Base-by-base conservation (phyloP, 2,797 vertebrate genomes). In the Pachyuromys duprasi region DNA sequence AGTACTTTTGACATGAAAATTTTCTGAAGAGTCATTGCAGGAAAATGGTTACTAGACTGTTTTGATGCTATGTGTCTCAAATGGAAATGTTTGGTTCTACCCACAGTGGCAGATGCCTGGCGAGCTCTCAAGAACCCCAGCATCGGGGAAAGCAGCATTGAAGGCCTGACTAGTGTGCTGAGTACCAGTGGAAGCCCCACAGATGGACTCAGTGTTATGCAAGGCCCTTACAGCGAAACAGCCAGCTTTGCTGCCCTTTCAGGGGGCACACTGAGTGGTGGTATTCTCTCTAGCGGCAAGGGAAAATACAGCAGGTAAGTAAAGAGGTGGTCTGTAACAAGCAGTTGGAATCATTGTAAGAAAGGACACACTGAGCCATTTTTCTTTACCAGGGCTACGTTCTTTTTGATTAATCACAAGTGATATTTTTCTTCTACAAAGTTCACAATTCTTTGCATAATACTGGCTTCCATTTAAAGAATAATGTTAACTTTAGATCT, bases 111-210 rank as follows among this genome's bases (percentile, higher is more conserved):
- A 0, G 99, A 99, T 9, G 99, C 99, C 4, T 99, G 99, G 99
- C 98, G 99, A 95, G 99, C 99, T 49, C 99, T 99, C 93, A 99
- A 99, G 98, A 99, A 99, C 67, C 99, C 99, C 94, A 99, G 99
- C 98, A 99, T 99, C 2, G 99, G 99, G 0, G 99, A 99, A 91
- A 99, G 99, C 98, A 99, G 99, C 94, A 99, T 99, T 53, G 99
- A 99, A 92, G 99, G 99, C 18, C 98, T 99, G 28, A 99, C 99
- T 75, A 99, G 99, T 0, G 99, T 99, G 36, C 96, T 99, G 97
- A 99, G 99, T 98, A 99, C 99, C 98, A 99, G 99, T 8, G 99
- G 98, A 98, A 99, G 99, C 99, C 95, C 99, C 98, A 98, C 99
- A 20, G 72, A 99, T 57, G 99, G 99, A 98, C 98, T 99, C 98